Conservation (phyloP, 1,140 invertebrate genomes). For the Mizuhopecten yessoensis region DNA sequence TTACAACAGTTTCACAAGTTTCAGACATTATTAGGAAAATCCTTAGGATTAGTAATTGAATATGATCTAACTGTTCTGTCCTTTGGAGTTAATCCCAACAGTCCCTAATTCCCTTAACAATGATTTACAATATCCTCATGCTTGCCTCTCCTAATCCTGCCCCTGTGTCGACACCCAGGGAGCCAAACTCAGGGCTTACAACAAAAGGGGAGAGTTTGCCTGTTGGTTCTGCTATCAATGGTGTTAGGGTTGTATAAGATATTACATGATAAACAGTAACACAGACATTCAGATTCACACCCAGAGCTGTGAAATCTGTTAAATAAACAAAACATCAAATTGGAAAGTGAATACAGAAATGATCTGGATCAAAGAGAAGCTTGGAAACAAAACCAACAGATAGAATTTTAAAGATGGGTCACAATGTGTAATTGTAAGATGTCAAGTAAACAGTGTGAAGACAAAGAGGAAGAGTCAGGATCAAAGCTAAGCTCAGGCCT, state of each 20-base stretch:
- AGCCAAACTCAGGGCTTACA: not conserved
- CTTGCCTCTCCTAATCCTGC: constrained; percentile 4
- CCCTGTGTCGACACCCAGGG: constrained; percentile 26
- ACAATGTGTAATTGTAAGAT: too few species aligned
- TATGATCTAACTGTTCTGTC: not conserved
- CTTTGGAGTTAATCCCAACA: not conserved
- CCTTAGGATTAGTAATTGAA: not conserved
- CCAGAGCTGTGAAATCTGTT: constrained; percentile 1
- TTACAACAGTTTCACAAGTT: constrained; percentile 28
- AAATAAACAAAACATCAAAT: constrained; percentile 16
- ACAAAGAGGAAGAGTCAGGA: not conserved
- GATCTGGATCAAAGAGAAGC: constrained; percentile 32
- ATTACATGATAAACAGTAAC: not conserved
- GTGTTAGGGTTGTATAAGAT: not conserved
- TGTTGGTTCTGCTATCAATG: not conserved
- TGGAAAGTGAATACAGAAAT: not conserved
- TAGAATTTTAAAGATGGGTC: constrained; percentile 12
- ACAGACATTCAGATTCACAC: not conserved
- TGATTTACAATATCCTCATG: not conserved
- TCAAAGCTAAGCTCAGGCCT: not conserved
- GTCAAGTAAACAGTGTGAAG: not conserved
- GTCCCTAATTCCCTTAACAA: not conserved
- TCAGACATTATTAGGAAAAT: constrained; percentile 18
- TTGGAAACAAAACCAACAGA: not conserved
- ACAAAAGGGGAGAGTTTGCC: not conserved